Percentiles rank a stretch among this genome's conserved stretches.
Evolutionary conservation across 2,888 invertebrate species (phyloP).

Genomic region (Tiliacea aurago): DNA sequence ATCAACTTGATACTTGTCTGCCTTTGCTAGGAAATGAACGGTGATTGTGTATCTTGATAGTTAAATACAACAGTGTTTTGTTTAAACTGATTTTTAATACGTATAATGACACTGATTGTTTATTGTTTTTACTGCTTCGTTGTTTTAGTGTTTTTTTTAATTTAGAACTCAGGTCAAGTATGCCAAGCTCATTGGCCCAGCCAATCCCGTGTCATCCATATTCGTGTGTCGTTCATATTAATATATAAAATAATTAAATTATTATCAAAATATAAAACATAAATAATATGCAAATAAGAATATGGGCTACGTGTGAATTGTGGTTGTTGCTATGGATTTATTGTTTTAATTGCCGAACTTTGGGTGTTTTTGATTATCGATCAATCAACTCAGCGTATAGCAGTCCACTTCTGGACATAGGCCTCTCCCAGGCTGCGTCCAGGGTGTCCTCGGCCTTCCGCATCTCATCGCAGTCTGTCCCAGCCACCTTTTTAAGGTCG

Average conservation of each 20-base stretch:
- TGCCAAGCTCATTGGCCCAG: slow-evolving; percentile 68
- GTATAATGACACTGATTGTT: background rate
- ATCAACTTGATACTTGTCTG: slow-evolving; percentile 62
- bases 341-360: slow-evolving; percentile 47
- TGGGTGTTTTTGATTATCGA: background rate
- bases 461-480: too few relatives aligned
- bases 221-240: too few relatives aligned
- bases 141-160: background rate
- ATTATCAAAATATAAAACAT: too few relatives aligned
- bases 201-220: slow-evolving; percentile 61
- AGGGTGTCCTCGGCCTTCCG: too few relatives aligned
- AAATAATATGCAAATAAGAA: slow-evolving; percentile 68
- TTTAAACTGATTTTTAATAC: slow-evolving; percentile 24
- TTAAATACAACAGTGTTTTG: slow-evolving; percentile 28
- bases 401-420: too few relatives aligned
- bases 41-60: slow-evolving; percentile 49
- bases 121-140: too few relatives aligned
- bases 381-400: too few relatives aligned
- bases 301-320: slow-evolving; percentile 69
- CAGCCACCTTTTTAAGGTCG: too few relatives aligned
- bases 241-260: slow-evolving; percentile 65
- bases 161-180: slow-evolving; percentile 69
- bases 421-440: too few relatives aligned
- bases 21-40: slow-evolving; percentile 47
- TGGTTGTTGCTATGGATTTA: slow-evolving; percentile 34